Percentiles rank a stretch among this genome's conserved stretches.
Conservation (phyloP, 1,140 invertebrate species). For the Zaprionus tsacasi region DNA sequence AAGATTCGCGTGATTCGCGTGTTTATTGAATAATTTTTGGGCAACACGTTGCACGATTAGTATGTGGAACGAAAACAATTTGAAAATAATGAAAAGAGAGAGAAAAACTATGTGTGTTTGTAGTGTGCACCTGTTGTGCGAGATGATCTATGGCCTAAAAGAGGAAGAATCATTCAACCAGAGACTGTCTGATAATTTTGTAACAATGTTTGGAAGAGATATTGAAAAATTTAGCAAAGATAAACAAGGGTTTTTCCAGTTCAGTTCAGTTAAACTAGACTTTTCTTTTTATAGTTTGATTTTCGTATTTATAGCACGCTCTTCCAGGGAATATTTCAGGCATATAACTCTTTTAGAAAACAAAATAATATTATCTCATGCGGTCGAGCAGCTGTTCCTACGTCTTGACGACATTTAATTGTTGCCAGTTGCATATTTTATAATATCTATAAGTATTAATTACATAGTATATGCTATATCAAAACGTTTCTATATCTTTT, state of each 20-base stretch:
- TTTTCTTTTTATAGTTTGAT: no score
- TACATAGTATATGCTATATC: constrained; percentile 5
- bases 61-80: constrained; percentile 11
- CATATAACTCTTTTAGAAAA: background rate
- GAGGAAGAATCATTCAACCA: background rate
- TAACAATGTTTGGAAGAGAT: background rate
- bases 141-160: background rate
- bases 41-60: constrained; percentile 18
- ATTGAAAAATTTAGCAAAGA: background rate
- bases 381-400: background rate
- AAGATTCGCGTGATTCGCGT: constrained; percentile 13
- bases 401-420: constrained; percentile 35
- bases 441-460: constrained; percentile 28
- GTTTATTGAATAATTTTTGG: constrained; percentile 41
- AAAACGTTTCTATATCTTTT: constrained; percentile 31
- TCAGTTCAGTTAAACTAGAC: background rate
- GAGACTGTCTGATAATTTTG: background rate
- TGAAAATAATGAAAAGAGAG: background rate
- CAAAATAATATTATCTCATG: background rate
- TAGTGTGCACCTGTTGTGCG: constrained; percentile 31
- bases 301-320: background rate
- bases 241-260: background rate
- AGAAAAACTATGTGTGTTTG: constrained; percentile 9
- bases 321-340: background rate
- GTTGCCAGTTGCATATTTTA: constrained; percentile 37